phyloP scores from a whole-genome alignment of 2,888 invertebrate genomes.

The Limnephilus rhombicus region DNA sequence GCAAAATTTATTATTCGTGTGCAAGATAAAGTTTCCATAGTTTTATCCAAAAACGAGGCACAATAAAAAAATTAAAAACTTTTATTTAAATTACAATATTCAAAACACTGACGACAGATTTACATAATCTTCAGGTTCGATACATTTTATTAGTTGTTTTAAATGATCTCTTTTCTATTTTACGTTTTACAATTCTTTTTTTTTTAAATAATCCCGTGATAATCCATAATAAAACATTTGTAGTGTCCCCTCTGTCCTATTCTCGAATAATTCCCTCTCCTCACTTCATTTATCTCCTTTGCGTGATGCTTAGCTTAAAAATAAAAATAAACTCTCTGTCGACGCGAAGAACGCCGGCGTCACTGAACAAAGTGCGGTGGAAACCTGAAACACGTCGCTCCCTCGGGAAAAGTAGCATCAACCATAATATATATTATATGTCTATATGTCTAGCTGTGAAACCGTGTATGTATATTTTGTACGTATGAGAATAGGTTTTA shows the following conservation, averaged over 20 bases:
- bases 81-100: background rate
- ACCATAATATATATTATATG: background rate
- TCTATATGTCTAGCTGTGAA: background rate
- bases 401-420: background rate
- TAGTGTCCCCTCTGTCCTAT: background rate
- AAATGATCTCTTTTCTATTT: background rate
- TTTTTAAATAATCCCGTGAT: background rate
- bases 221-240: background rate
- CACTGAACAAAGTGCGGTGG: background rate
- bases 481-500: too few relatives aligned
- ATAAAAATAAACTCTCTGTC: background rate
- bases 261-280: background rate
- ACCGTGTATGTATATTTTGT: background rate
- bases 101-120: background rate
- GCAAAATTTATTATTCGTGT: background rate
- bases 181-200: background rate
- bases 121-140: too few relatives aligned
- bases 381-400: background rate
- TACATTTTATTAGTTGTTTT: too few relatives aligned
- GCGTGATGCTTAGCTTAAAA: background rate
- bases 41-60: background rate
- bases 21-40: background rate
- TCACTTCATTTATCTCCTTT: background rate
- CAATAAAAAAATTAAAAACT: too few relatives aligned
- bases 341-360: background rate